Evolutionary conservation across 2,888 invertebrate genomes (phyloP).

Genomic region (Zaprionus bogoriensis): DNA sequence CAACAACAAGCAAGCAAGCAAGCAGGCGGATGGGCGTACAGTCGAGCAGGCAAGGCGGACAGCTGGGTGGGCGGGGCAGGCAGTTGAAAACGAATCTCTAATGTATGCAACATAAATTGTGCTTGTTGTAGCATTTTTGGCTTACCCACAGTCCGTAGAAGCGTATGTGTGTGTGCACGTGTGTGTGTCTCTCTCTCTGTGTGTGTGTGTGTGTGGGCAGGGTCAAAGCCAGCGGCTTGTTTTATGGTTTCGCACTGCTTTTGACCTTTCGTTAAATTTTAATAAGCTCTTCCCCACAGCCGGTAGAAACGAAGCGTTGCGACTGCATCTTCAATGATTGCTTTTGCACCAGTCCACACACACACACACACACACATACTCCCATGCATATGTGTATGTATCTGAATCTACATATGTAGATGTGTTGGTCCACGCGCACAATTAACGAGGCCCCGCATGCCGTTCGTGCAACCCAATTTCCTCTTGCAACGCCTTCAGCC

Average conservation of each 20-base stretch:
- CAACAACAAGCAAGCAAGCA: no score
- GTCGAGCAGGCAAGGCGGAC: neutral
- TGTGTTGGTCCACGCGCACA: constrained; percentile 21
- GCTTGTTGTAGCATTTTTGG: constrained; percentile 54
- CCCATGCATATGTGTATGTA: constrained; percentile 1
- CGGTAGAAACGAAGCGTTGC: no score
- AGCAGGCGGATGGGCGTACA: no score
- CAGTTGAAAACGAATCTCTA: constrained; percentile 38
- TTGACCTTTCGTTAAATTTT: constrained; percentile 74
- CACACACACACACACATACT: constrained; percentile 6
- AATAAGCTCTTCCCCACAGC: no score
- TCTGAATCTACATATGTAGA: no score
- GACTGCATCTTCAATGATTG: constrained; percentile 35
- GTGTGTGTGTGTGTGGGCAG: constrained; percentile 21
- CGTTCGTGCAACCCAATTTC: constrained; percentile 66
- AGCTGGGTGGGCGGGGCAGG: constrained; percentile 3
- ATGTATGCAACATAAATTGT: constrained; percentile 75
- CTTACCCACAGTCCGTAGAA: constrained; percentile 20
- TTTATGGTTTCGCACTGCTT: constrained; percentile 74
- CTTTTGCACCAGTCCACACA: constrained; percentile 11
- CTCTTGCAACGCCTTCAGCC: constrained; percentile 28
- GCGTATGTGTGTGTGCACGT: constrained; percentile 12
- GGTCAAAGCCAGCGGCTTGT: constrained; percentile 73
- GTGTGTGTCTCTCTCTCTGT: constrained; percentile 19
- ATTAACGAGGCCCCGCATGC: constrained; percentile 42